Evolutionary conservation across 2,797 vertebrate species (phyloP).

Genomic region (Sebastes vulpes): DNA sequence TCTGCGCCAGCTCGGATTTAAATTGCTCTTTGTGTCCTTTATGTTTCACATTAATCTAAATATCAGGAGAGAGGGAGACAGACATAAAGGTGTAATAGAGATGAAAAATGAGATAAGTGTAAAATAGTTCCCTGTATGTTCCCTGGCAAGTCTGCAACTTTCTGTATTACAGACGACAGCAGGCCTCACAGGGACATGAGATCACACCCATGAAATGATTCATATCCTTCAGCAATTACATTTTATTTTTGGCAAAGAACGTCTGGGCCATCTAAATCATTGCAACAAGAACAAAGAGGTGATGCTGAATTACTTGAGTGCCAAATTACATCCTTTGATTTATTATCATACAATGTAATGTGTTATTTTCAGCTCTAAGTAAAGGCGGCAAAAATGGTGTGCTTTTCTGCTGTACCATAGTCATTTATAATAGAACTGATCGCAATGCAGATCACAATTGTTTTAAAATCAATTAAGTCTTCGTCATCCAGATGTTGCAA

Average conservation of each 20-base stretch:
- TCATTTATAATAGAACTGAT: neutral
- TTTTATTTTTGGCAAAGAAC: conserved; percentile 56
- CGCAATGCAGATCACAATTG: neutral
- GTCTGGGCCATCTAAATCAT: conserved; percentile 35
- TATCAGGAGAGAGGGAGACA: neutral
- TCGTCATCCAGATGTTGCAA: neutral
- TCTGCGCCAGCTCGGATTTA: neutral
- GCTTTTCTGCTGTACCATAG: neutral
- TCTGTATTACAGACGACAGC: conserved; percentile 31
- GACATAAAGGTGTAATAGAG: neutral
- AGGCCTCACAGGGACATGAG: conserved; percentile 12
- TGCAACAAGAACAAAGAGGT: conserved; percentile 16
- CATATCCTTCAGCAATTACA: conserved; percentile 42
- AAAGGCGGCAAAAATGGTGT: neutral
- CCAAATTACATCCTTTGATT: conserved; percentile 32
- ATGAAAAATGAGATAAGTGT: conserved; percentile 34
- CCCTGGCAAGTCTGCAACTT: conserved; percentile 13
- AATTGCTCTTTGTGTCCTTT: conserved; percentile 10
- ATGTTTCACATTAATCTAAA: conserved; percentile 35
- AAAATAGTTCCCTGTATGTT: conserved; percentile 18
- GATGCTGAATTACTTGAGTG: conserved; percentile 20
- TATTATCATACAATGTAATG: conserved; percentile 2
- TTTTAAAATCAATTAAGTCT: neutral
- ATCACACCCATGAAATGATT: conserved; percentile 48
- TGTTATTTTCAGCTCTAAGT: neutral